phyloP scores from a whole-genome alignment of 2,113 vertebrate species.

The Meriones unguiculatus region DNA sequence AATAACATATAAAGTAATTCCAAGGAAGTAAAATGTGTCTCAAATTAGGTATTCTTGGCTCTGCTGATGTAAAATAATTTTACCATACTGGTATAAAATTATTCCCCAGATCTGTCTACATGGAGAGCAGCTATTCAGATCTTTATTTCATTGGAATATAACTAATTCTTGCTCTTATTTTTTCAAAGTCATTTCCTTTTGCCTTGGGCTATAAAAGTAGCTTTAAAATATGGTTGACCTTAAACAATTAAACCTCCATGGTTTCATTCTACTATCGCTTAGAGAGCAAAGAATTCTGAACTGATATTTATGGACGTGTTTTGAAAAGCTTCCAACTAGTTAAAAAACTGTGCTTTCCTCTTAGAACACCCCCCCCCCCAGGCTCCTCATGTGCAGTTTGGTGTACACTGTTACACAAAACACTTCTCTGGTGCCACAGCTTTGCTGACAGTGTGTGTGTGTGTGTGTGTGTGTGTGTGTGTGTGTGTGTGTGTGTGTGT shows the following conservation, averaged over 20 bases:
- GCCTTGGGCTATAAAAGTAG: constrained; percentile 23
- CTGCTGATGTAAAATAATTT: constrained; percentile 27
- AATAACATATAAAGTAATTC: constrained; percentile 27
- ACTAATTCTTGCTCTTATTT: background rate
- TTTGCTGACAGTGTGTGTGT: background rate
- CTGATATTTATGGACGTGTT: background rate
- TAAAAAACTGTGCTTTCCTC: background rate
- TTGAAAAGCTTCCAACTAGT: constrained; percentile 44
- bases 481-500: background rate
- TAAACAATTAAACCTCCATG: constrained; percentile 54
- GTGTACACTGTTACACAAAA: background rate
- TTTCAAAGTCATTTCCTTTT: constrained; percentile 21
- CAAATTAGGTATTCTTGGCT: constrained; percentile 47
- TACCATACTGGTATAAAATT: constrained; percentile 11
- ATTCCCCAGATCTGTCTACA: background rate
- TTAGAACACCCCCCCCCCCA: constrained; percentile 4
- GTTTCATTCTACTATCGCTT: constrained; percentile 12
- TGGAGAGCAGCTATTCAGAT: background rate
- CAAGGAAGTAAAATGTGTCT: constrained; percentile 1
- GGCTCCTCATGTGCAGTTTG: background rate
- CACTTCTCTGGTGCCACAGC: background rate
- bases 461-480: too few relatives aligned
- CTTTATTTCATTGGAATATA: constrained; percentile 53
- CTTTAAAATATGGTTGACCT: constrained; percentile 36
- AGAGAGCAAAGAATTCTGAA: background rate